A percentile compares a stretch with the other conserved stretches of the same genome.
Conservation (phyloP, 2,888 invertebrate genomes). For the Tupiocoris notatus region DNA sequence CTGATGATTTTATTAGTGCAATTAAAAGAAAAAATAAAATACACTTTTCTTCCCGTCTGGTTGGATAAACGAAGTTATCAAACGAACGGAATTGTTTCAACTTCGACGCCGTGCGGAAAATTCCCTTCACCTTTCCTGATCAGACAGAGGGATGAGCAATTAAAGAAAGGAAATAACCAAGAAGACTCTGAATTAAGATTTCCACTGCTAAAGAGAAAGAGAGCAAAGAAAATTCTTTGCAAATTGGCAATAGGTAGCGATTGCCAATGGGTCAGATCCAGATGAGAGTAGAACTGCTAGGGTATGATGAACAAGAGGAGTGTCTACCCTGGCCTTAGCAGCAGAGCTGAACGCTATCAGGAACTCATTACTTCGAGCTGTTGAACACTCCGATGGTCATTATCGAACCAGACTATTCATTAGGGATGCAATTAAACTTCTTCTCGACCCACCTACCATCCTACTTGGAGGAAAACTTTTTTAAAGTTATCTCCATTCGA, state of each 20-base stretch:
- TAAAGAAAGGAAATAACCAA: background rate
- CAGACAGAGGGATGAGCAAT: background rate
- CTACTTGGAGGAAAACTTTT: background rate
- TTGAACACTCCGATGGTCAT: constrained; percentile 20
- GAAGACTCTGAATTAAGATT: background rate
- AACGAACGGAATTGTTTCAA: background rate
- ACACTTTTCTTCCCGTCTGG: too few relatives aligned
- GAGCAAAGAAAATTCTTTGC: background rate
- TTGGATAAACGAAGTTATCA: too few relatives aligned
- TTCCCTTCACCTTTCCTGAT: background rate
- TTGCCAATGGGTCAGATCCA: background rate
- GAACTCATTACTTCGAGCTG: constrained; percentile 23
- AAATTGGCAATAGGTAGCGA: constrained; percentile 6
- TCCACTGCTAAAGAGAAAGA: background rate
- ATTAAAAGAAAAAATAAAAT: too few relatives aligned
- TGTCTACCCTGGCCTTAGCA: background rate
- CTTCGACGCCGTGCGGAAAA: background rate
- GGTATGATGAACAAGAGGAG: background rate
- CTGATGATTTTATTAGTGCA: too few relatives aligned
- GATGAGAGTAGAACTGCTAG: background rate
- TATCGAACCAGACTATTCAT: constrained; percentile 21
- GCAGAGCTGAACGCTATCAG: constrained; percentile 6
- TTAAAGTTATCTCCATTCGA: constrained; percentile 12
- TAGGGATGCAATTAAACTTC: constrained; percentile 17
- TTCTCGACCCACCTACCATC: background rate